Conservation (phyloP, 2,113 vertebrate genomes). For the Lichenostomus cassidix region DNA sequence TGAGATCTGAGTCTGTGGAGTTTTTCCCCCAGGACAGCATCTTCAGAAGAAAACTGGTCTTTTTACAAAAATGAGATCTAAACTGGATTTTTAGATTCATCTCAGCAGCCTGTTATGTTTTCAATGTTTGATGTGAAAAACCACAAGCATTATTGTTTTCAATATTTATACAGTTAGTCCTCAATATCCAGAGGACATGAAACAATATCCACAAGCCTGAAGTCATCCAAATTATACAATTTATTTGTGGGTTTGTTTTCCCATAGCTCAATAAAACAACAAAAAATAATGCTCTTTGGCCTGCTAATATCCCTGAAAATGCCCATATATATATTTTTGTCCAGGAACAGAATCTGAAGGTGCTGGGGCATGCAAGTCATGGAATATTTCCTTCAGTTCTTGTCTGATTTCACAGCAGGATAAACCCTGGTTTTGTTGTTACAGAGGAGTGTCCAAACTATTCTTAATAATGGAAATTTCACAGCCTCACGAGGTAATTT, state of each 20-base stretch:
- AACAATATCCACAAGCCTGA: neutral
- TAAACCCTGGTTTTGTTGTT: neutral
- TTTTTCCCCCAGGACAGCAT: neutral
- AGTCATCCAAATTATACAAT: neutral
- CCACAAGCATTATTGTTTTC: neutral
- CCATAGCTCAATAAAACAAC: neutral
- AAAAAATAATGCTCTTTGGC: neutral
- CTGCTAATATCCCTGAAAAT: neutral
- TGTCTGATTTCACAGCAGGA: neutral
- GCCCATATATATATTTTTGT: neutral
- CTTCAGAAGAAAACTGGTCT: neutral
- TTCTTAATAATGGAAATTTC: neutral
- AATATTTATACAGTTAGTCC: neutral
- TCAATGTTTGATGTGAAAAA: neutral
- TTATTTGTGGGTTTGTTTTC: neutral
- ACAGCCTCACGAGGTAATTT: neutral
- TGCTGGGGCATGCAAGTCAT: neutral
- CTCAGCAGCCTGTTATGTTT: neutral
- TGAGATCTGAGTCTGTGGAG: neutral
- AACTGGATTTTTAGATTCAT: neutral
- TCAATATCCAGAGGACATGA: neutral
- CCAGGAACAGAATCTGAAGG: neutral
- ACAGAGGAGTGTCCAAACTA: neutral
- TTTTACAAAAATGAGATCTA: neutral
- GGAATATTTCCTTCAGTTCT: neutral